phyloP scores from a whole-genome alignment of 2,113 vertebrate genomes.

The Dendropsophus ebraccatus region DNA sequence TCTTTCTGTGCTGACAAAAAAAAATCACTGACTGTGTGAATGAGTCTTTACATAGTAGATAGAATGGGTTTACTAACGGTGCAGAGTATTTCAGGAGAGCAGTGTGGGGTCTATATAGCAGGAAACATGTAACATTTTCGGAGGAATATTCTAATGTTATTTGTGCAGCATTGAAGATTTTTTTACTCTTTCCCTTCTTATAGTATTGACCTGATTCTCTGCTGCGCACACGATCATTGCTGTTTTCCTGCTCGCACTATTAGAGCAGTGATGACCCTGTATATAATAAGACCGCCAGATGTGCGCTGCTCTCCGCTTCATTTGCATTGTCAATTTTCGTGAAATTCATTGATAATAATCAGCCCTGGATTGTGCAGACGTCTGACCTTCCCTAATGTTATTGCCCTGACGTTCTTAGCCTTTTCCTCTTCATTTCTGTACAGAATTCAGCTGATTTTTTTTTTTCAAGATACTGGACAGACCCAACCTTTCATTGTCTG shows the following conservation, averaged over 20 bases:
- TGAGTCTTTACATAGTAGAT: too few species aligned
- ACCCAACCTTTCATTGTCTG: neutral
- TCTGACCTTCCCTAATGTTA: constrained; percentile 5
- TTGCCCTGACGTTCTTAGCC: neutral
- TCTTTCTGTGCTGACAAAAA: too few species aligned
- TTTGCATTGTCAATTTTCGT: constrained; percentile 7
- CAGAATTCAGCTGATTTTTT: neutral
- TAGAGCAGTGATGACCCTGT: neutral
- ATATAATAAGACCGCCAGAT: neutral
- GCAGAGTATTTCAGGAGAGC: too few species aligned
- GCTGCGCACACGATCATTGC: neutral
- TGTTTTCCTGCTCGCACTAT: neutral
- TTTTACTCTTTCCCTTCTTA: neutral
- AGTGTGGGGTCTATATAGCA: too few species aligned
- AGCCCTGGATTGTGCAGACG: neutral
- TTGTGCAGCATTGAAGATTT: neutral
- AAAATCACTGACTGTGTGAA: too few species aligned
- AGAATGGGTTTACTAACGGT: too few species aligned
- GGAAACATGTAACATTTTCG: too few species aligned
- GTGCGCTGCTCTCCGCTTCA: neutral
- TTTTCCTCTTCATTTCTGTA: neutral
- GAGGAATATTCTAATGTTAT: neutral
- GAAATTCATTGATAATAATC: neutral
- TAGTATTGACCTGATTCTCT: neutral
- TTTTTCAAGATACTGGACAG: neutral